Evolutionary conservation across 2,888 invertebrate species (phyloP), one percentile per base, ranked within the genome.

Genomic region (Vesta saturnalis): DNA sequence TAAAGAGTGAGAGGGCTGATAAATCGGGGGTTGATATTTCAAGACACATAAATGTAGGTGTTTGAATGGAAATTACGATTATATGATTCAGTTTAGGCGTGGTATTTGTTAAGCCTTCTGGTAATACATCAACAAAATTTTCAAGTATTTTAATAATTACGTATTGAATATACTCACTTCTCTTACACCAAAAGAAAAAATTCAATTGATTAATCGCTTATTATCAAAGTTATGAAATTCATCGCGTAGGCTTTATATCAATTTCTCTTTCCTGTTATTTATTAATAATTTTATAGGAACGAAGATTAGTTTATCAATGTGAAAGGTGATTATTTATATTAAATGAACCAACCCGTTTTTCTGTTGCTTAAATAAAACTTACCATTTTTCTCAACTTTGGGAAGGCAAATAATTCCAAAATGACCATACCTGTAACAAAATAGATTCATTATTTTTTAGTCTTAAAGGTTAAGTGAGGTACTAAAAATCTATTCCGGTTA

Each of bases 31-130:
- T 74, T 73, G 75, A 64, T 70, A 64, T 39, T 66, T 60, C 67
- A 67, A 64, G n/a, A n/a, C n/a, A 64, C 70, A 52, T 35, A 39
- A 39, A 49, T 73, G 76, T 77, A 75, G 77, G 77, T 76, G 77
- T 76, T 70, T 76, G 76, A 77, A 77, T 77, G 77, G 74, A 75
- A 74, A 75, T 74, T 75, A 75, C 74, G 75, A 72, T 74, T 75
- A 39, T n/a, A 73, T 77, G 78, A 78, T 78, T 79, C 78, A 78
- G 76, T 73, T 74, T 73, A 72, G 74, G 74, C 69, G 74, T 30
- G 56, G 56, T 56, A 35, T 30, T 1, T 1, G n/a, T n/a, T n/a
- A n/a, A n/a, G n/a, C n/a, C n/a, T n/a, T n/a, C n/a, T n/a, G n/a
- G n/a, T n/a, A n/a, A n/a, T n/a, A n/a, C n/a, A n/a, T n/a, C n/a